Conservation (phyloP, 2,888 invertebrate genomes). For the Quadroppia sp. region DNA sequence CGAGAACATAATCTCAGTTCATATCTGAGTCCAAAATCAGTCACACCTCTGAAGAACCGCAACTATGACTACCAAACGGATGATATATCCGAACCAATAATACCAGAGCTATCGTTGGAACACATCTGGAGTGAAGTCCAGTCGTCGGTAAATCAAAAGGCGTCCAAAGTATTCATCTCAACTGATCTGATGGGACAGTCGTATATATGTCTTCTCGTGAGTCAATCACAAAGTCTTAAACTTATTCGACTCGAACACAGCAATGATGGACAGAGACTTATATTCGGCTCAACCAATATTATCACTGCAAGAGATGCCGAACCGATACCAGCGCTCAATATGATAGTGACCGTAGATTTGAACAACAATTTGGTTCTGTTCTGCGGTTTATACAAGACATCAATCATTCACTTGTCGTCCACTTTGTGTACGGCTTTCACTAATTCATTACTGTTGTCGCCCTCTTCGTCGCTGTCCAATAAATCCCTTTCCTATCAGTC, state of each 20-base stretch:
- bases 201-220: slow-evolving; percentile 58
- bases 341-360: slow-evolving; percentile 77
- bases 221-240: slow-evolving; percentile 47
- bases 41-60: slow-evolving; percentile 50
- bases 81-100: slow-evolving; percentile 62
- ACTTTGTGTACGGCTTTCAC: slow-evolving; percentile 28
- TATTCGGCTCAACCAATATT: slow-evolving; percentile 68
- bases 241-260: slow-evolving; percentile 55
- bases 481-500: slow-evolving; percentile 33
- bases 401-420: slow-evolving; percentile 42
- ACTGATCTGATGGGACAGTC: slow-evolving; percentile 79
- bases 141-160: slow-evolving; percentile 56
- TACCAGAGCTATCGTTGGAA: slow-evolving; percentile 81
- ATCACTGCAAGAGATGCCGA: slow-evolving; percentile 80
- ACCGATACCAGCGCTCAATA: slow-evolving; percentile 68
- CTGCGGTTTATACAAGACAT: slow-evolving; percentile 70
- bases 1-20: slow-evolving; percentile 48
- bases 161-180: slow-evolving; percentile 73
- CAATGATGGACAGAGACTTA: slow-evolving; percentile 60
- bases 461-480: slow-evolving; percentile 23
- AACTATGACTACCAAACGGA: slow-evolving; percentile 47
- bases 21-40: slow-evolving; percentile 52
- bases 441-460: slow-evolving; percentile 14
- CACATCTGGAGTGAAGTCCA: slow-evolving; percentile 76
- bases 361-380: slow-evolving; percentile 74